Percentiles rank a stretch among this genome's conserved stretches.
phyloP scores from a whole-genome alignment of 2,113 vertebrate genomes.

The Coturnix japonica region DNA sequence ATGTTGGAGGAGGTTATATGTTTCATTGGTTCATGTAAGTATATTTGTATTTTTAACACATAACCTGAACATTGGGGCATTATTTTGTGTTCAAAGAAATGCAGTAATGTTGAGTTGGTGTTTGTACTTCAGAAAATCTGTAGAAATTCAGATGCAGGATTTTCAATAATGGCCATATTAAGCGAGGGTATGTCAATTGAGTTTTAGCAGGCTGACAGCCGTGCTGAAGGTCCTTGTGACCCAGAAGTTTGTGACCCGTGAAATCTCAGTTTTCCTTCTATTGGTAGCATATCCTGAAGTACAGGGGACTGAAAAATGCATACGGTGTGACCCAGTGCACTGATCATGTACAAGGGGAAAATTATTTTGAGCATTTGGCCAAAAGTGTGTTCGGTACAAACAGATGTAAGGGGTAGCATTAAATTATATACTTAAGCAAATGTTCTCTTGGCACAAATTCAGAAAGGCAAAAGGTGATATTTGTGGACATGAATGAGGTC shows the following conservation, averaged over 20 bases:
- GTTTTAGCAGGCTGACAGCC: conserved; percentile 49
- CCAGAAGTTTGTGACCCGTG: conserved; percentile 69
- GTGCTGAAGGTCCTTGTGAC: conserved; percentile 64
- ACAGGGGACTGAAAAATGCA: conserved; percentile 11
- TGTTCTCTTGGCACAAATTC: background rate
- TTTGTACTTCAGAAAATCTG: conserved; percentile 19
- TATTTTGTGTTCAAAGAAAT: conserved; percentile 11
- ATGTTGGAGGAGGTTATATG: background rate
- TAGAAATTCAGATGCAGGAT: background rate
- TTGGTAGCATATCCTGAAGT: conserved; percentile 56
- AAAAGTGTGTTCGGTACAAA: background rate
- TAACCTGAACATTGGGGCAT: background rate
- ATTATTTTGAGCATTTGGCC: background rate
- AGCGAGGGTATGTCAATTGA: conserved; percentile 24
- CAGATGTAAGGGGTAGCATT: background rate
- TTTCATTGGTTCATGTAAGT: background rate
- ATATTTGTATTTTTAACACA: background rate
- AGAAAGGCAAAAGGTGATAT: background rate
- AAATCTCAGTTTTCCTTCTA: conserved; percentile 67
- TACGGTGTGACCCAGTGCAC: background rate
- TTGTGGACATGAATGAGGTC: background rate
- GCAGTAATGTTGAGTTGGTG: background rate
- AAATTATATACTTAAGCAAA: background rate
- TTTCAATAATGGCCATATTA: conserved; percentile 30
- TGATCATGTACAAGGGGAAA: background rate